Percentiles rank a stretch among this genome's conserved stretches.
These are phyloP conservation scores for Thera obeliscata DNA, from an alignment of 2,888 invertebrate genomes.

Conservation along the genomic window DNA sequence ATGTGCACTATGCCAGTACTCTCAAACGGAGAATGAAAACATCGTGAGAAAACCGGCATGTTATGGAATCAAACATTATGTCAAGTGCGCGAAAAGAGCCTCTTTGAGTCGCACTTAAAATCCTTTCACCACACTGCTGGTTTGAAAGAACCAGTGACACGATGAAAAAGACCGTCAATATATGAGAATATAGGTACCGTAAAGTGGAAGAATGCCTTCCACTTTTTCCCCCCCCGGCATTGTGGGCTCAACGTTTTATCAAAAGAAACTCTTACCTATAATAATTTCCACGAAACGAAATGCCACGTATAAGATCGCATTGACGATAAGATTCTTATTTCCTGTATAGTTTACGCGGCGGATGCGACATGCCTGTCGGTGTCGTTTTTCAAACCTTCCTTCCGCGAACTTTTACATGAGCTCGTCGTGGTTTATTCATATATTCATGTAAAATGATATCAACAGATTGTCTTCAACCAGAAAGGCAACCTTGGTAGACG, in stretches of 20 bases:
- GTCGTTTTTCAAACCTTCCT: constrained; percentile 44
- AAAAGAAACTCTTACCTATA: neutral
- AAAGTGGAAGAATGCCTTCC: neutral
- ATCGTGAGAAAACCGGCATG: too few species aligned
- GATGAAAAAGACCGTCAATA: too few species aligned
- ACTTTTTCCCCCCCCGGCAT: constrained; percentile 1
- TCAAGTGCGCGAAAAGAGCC: too few species aligned
- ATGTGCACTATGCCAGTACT: too few species aligned
- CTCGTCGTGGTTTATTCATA: constrained; percentile 23
- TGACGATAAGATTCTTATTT: constrained; percentile 47
- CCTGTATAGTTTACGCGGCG: constrained; percentile 45
- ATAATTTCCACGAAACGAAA: constrained; percentile 38
- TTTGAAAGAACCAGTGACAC: too few species aligned
- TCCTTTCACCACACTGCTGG: too few species aligned
- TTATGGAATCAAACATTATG: too few species aligned
- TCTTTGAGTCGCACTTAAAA: too few species aligned
- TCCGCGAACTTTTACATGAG: constrained; percentile 23
- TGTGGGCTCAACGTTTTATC: constrained; percentile 6
- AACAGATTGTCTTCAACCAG: constrained; percentile 11
- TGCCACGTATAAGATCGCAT: constrained; percentile 35
- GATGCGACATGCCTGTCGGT: constrained; percentile 37
- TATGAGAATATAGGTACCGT: neutral
- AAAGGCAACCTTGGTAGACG: too few species aligned
- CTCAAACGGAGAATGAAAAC: too few species aligned
- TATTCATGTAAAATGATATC: constrained; percentile 25